These are phyloP conservation scores for Ceyx cyanopectus DNA, from an alignment of 2,113 vertebrate genomes.

Conservation along the genomic window DNA sequence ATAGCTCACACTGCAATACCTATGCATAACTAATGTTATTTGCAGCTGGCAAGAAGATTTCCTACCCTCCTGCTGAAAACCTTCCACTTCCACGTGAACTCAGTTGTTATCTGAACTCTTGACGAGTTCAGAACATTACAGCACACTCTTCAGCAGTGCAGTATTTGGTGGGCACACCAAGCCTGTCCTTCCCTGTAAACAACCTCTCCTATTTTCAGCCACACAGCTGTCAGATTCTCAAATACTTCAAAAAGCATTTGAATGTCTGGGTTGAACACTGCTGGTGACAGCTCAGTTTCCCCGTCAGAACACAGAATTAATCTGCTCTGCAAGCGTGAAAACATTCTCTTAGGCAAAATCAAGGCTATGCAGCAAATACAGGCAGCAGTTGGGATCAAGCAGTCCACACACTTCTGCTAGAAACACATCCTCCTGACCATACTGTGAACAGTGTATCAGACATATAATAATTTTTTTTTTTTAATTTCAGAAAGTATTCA, in stretches of 20 bases:
- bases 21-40: background rate
- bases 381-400: background rate
- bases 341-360: background rate
- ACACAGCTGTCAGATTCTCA: background rate
- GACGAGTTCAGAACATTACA: background rate
- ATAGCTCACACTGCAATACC: background rate
- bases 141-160: background rate
- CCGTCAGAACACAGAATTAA: background rate
- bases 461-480: background rate
- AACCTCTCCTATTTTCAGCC: background rate
- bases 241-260: background rate
- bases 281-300: background rate
- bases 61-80: background rate
- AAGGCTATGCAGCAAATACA: background rate
- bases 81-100: fast-evolving
- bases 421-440: background rate
- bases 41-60: background rate
- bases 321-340: background rate
- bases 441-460: background rate
- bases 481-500: background rate
- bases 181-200: background rate
- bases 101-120: background rate
- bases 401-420: background rate
- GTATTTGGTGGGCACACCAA: background rate
- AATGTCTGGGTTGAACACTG: background rate